Evolutionary conservation across 2,797 vertebrate species (phyloP).

Genomic region (Malurus leucopterus): DNA sequence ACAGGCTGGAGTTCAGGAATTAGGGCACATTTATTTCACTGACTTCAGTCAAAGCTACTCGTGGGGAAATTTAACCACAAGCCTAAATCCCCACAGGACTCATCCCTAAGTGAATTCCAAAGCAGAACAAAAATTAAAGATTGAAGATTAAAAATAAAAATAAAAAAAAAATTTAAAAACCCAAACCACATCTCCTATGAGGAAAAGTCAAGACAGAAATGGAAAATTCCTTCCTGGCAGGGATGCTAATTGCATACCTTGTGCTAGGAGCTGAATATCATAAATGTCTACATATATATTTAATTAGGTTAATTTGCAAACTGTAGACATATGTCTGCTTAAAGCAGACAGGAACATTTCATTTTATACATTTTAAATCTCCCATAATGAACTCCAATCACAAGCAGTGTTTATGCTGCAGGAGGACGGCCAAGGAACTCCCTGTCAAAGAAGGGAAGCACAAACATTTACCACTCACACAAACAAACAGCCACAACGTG

Average conservation of each 20-base stretch:
- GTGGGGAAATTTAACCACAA: neutral
- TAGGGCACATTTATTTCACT: neutral
- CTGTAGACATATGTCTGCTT: constrained; percentile 14
- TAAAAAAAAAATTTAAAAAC: neutral
- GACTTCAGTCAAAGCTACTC: neutral
- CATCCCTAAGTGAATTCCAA: neutral
- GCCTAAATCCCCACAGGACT: neutral
- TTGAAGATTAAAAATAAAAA: neutral
- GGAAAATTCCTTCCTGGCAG: constrained; percentile 53
- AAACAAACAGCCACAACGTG: neutral
- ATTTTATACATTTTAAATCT: constrained; percentile 15
- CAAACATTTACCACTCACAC: neutral
- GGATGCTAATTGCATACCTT: constrained; percentile 25
- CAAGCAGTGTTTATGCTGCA: neutral
- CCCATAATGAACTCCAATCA: neutral
- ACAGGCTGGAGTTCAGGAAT: neutral
- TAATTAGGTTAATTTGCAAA: constrained; percentile 62
- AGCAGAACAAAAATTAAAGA: constrained; percentile 36
- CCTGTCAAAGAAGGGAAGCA: neutral
- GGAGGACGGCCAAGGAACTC: neutral
- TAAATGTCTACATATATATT: constrained; percentile 54
- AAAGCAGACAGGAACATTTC: constrained; percentile 28
- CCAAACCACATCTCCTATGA: neutral
- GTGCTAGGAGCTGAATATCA: constrained; percentile 19
- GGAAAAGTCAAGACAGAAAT: constrained; percentile 29